Conservation (phyloP, 2,888 invertebrate species). For the Formica aserva region DNA sequence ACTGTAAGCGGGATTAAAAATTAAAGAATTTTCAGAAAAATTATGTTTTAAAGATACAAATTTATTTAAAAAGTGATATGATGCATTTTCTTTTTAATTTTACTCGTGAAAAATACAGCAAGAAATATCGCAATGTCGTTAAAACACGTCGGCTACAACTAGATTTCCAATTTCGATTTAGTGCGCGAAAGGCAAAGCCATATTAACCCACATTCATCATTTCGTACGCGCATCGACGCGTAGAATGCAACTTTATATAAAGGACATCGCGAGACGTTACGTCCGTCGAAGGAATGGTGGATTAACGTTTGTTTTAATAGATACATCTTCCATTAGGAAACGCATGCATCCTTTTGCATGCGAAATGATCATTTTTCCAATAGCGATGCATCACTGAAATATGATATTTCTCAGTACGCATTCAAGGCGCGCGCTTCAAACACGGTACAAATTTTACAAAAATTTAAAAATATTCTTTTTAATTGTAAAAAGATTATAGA, state of each 20-base stretch:
- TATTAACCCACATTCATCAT: slow-evolving; percentile 67
- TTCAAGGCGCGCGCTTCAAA: background rate
- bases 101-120: background rate
- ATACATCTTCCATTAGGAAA: slow-evolving; percentile 63
- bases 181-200: slow-evolving; percentile 16
- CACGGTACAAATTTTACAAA: background rate
- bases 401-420: background rate
- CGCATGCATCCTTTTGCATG: background rate
- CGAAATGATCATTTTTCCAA: slow-evolving; percentile 54
- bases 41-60: background rate
- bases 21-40: background rate
- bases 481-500: background rate
- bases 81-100: background rate
- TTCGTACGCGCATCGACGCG: slow-evolving; percentile 32
- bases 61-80: background rate
- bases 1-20: background rate
- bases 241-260: slow-evolving; percentile 63
- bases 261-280: slow-evolving; percentile 65
- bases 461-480: background rate
- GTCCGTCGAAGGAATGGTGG: slow-evolving; percentile 43
- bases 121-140: background rate
- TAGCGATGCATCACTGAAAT: background rate
- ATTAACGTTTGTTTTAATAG: slow-evolving; percentile 74
- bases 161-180: background rate
- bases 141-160: background rate